Percentiles rank a stretch among this genome's conserved stretches.
These are phyloP conservation scores for Lithosia quadra DNA, from an alignment of 2,888 invertebrate genomes.

Conservation along the genomic window DNA sequence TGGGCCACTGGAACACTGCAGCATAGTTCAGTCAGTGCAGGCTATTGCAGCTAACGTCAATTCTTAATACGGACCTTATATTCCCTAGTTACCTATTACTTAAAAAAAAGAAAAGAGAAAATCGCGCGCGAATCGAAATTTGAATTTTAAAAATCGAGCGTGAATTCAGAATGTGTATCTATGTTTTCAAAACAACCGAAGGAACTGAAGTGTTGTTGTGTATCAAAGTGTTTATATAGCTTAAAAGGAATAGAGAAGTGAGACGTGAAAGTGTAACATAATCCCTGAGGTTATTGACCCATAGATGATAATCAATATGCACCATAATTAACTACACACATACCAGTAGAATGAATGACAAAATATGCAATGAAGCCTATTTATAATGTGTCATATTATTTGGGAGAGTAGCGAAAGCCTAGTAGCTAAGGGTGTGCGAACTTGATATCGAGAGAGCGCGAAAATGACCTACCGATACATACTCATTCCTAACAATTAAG, in stretches of 20 bases:
- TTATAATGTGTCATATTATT: no score
- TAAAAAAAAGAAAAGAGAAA: not conserved
- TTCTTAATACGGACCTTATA: conserved; percentile 1
- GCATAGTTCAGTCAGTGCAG: conserved; percentile 76
- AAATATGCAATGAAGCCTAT: no score
- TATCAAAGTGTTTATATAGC: not conserved
- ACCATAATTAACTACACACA: no score
- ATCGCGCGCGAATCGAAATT: not conserved
- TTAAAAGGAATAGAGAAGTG: not conserved
- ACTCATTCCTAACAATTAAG: no score
- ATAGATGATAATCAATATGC: no score
- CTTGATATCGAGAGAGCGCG: not conserved
- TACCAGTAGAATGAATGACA: no score
- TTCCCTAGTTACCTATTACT: not conserved
- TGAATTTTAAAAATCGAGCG: conserved; percentile 2
- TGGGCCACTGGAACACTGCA: conserved; percentile 80
- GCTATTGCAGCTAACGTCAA: conserved; percentile 72
- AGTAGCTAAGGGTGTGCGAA: not conserved
- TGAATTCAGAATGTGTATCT: conserved; percentile 3
- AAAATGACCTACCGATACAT: no score
- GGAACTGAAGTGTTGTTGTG: not conserved
- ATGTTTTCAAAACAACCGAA: not conserved
- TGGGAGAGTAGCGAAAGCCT: no score
- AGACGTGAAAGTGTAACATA: not conserved
- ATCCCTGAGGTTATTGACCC: not conserved